Evolutionary conservation across 2,797 vertebrate genomes (phyloP), one percentile per base, ranked within the genome.

Genomic region (Bucorvus abyssinicus): DNA sequence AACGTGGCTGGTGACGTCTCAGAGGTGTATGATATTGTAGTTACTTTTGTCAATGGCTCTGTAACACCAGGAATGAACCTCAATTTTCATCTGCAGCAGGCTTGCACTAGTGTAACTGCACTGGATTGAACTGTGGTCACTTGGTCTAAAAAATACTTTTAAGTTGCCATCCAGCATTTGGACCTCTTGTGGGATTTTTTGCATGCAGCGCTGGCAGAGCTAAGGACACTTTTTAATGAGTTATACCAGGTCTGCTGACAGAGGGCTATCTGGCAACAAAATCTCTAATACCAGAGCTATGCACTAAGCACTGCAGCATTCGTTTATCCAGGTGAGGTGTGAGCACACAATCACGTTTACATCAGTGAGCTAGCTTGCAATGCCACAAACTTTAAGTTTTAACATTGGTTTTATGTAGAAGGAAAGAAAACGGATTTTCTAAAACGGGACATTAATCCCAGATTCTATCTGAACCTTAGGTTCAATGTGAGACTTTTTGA

Each of bases 401-500:
- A 87, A 26, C 23, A 1, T 36, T 56, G 32, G 7, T 64, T 96
- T 91, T 75, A 26, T 2, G 2, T 16, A 81, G 23, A 65, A 91
- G 14, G 81, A 77, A 16, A 88, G 49, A 80, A 91, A 75, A 88
- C 22, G 53, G 26, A 20, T 91, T 91, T 96, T 89, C 44, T 77
- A 40, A 44, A 76, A 15, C n/a, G 38, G 64, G 32, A 26, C 34
- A 56, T 68, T 92, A 91, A 85, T 94, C 60, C 52, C 23, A 87
- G 69, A 85, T 89, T 87, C 71, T 55, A 42, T 86, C 61, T 87
- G 45, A 96, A 89, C 23, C 18, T 24, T 53, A 64, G 19, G 38
- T 60, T 94, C 75, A 68, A 10, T 57, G 32, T 50, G 56, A 94
- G 91, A 85, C 26, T 85, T 92, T 86, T 50, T 89, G 57, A 94